A percentile compares a stretch with the other conserved stretches of the same genome.
Evolutionary conservation across 2,797 vertebrate species (phyloP).

Genomic region (Falco novaeseelandiae): DNA sequence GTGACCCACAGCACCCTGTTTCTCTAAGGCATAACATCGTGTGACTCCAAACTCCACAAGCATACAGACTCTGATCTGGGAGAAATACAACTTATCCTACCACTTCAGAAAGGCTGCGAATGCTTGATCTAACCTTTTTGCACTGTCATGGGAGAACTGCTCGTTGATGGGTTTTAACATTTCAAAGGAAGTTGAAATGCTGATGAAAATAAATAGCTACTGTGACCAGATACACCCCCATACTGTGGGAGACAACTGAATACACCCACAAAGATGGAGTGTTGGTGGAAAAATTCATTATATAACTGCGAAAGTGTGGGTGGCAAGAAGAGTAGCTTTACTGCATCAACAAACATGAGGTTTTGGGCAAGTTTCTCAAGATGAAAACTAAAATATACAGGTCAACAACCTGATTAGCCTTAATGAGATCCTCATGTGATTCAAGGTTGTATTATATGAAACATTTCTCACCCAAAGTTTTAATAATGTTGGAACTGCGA

Average conservation of each 20-base stretch:
- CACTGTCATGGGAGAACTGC: not conserved
- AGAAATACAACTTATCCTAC: not conserved
- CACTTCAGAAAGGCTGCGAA: not conserved
- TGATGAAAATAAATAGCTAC: not conserved
- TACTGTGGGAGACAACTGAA: not conserved
- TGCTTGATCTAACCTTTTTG: not conserved
- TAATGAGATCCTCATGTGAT: not conserved
- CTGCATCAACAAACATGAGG: not conserved
- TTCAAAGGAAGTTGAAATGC: not conserved
- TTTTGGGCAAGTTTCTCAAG: not conserved
- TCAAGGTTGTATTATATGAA: not conserved
- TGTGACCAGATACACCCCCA: slow-evolving; percentile 32
- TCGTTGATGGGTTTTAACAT: not conserved
- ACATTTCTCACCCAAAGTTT: not conserved
- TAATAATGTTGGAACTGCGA: not conserved
- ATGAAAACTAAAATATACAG: not conserved
- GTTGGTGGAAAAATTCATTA: slow-evolving; percentile 6
- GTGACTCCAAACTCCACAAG: not conserved
- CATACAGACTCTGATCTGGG: not conserved
- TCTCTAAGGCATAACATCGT: not conserved
- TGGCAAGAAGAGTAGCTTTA: not conserved
- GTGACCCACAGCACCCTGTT: not conserved
- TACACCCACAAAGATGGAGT: not conserved
- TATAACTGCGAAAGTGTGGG: not conserved
- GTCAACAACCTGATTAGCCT: not conserved